phyloP scores from a whole-genome alignment of 1,140 invertebrate genomes.

The Hycleus phaleratus region DNA sequence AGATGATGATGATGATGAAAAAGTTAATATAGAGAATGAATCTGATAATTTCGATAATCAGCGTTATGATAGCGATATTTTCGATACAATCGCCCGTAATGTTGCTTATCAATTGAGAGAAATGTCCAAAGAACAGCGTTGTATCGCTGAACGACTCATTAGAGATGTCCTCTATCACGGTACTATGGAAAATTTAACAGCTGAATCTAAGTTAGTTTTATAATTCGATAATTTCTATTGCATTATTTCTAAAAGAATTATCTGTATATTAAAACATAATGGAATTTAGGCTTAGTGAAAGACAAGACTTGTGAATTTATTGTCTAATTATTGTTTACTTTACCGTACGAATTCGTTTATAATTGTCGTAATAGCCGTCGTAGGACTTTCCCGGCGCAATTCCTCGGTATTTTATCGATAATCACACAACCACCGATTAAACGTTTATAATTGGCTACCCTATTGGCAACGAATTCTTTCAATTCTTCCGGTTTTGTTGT shows the following conservation, averaged over 20 bases:
- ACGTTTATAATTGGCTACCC: slow-evolving; percentile 41
- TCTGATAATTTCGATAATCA: neutral
- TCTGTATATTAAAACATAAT: too few species aligned
- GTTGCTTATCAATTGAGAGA: slow-evolving; percentile 44
- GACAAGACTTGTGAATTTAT: too few species aligned
- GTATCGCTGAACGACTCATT: slow-evolving; percentile 44
- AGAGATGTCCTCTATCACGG: slow-evolving; percentile 45
- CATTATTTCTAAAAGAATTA: neutral
- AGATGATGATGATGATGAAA: too few species aligned
- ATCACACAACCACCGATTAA: slow-evolving; percentile 47
- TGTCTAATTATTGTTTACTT: too few species aligned
- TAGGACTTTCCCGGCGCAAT: slow-evolving; percentile 2
- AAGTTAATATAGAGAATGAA: too few species aligned
- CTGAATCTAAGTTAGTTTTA: neutral
- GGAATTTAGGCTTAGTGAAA: too few species aligned
- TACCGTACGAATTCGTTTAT: too few species aligned
- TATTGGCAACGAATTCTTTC: slow-evolving; percentile 36
- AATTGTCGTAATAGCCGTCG: neutral
- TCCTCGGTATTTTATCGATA: slow-evolving; percentile 32
- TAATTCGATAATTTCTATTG: neutral
- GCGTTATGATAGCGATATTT: slow-evolving; percentile 34
- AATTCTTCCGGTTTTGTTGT: slow-evolving; percentile 36
- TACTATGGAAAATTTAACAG: slow-evolving; percentile 36
- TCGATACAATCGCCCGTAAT: slow-evolving; percentile 42
- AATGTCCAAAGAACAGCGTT: slow-evolving; percentile 40